Evolutionary conservation across 1,140 invertebrate genomes (phyloP).

Genomic region (Leptestheria dahalacensis): DNA sequence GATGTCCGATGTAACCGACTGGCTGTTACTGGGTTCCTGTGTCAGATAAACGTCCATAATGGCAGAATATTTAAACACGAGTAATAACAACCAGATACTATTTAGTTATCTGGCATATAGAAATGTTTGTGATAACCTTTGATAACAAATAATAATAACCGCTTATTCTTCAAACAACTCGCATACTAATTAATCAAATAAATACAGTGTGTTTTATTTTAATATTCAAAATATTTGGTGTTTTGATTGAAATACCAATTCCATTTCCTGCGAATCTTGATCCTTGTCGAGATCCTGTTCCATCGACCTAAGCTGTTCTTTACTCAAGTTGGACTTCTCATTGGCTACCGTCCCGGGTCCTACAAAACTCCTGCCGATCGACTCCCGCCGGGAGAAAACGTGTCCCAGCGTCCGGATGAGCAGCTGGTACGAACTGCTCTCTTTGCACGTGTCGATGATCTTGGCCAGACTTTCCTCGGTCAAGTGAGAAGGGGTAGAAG

Average conservation of each 20-base stretch:
- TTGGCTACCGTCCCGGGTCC: constrained; percentile 27
- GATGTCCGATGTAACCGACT: not conserved
- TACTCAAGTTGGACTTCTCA: constrained; percentile 30
- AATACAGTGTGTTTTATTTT: too few relatives aligned
- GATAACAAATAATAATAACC: too few relatives aligned
- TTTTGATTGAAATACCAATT: not conserved
- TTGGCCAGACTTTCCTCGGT: constrained; percentile 30
- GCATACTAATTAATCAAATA: too few relatives aligned
- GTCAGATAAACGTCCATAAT: too few relatives aligned
- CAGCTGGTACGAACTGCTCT: constrained; percentile 41
- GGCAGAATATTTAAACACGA: too few relatives aligned
- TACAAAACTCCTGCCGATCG: constrained; percentile 50
- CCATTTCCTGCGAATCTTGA: constrained; percentile 43
- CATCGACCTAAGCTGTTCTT: constrained; percentile 48
- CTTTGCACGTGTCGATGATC: constrained; percentile 47
- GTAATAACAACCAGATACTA: too few relatives aligned
- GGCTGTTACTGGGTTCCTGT: not conserved
- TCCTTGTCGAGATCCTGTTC: constrained; percentile 73
- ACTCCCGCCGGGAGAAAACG: constrained; percentile 53
- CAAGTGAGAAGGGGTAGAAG: not conserved
- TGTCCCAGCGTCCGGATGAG: constrained; percentile 50
- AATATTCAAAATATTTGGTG: not conserved
- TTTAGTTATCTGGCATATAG: too few relatives aligned
- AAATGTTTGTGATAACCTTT: too few relatives aligned
- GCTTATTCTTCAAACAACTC: too few relatives aligned